Evolutionary conservation across 1,140 invertebrate genomes (phyloP).

Genomic region (Drosophila aff.): DNA sequence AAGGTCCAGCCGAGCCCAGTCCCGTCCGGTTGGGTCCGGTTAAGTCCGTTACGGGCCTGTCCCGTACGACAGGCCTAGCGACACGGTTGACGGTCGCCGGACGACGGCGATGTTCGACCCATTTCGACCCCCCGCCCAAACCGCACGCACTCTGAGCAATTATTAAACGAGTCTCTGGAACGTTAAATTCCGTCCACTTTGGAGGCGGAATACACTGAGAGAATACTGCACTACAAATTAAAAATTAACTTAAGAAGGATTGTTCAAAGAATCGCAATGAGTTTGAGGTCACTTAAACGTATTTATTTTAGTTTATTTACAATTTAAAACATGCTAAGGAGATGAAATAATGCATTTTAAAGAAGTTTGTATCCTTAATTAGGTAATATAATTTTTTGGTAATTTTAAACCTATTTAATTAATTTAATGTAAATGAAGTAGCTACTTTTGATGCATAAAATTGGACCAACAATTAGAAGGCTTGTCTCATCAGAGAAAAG

Average conservation of each 20-base stretch:
- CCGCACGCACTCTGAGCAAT: slow-evolving; percentile 81
- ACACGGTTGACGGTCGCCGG: slow-evolving; percentile 57
- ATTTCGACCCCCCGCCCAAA: slow-evolving; percentile 69
- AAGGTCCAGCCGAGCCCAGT: slow-evolving; percentile 33
- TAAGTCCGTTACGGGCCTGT: slow-evolving; percentile 42
- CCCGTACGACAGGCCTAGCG: slow-evolving; percentile 73
- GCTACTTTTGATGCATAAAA: too few relatives aligned
- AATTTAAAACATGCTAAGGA: neutral
- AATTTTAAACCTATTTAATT: too few relatives aligned
- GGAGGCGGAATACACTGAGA: slow-evolving; percentile 40
- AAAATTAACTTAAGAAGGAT: too few relatives aligned
- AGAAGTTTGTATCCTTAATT: too few relatives aligned
- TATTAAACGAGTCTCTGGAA: slow-evolving; percentile 83
- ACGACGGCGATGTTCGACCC: slow-evolving; percentile 47
- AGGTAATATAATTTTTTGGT: too few relatives aligned
- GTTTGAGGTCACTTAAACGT: neutral
- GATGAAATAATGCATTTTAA: neutral
- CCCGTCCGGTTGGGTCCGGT: slow-evolving; percentile 52
- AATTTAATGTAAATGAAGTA: too few relatives aligned
- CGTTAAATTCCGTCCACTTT: slow-evolving; percentile 83
- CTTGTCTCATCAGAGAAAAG: too few relatives aligned
- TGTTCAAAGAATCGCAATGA: neutral
- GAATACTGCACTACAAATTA: neutral
- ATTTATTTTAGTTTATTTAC: neutral
- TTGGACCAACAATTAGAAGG: too few relatives aligned